Base-by-base conservation (phyloP, 2,888 invertebrate species). In the Glaucopsyche alexis region DNA sequence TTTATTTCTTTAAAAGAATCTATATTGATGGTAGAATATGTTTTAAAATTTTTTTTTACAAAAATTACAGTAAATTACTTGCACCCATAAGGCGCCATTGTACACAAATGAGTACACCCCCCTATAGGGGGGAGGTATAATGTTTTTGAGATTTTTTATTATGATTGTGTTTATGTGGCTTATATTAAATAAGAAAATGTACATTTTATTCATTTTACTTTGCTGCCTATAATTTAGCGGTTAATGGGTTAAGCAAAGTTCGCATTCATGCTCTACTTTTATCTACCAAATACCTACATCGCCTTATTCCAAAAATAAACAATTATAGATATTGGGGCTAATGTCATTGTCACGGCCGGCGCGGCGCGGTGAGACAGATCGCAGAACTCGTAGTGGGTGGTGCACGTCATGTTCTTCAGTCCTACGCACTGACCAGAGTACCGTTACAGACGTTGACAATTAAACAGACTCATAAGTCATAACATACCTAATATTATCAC, bases 351-450 rank as follows among this genome's bases (percentile, higher is more conserved):
- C 40, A 42, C 42, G n/a, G n/a, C n/a, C n/a, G n/a, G n/a, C n/a
- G n/a, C n/a, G n/a, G n/a, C n/a, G n/a, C n/a, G 66, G 40, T 66
- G 66, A 42, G 40, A 66, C 66, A 42, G 66, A 66, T 66, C 66
- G 42, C 66, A 66, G 66, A 66, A n/a, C 42, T 66, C n/a, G 40
- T 66, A 45, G 69, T 69, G 69, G 69, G 69, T 49, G 69, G 69
- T 29, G 60, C 60, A 60, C 60, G 60, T 60, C 60, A 60, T 60
- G 29, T 60, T 29, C 29, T 7, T 55, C 55, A 55, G 55, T 60
- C 60, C 60, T 60, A 60, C 60, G 60, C 60, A 60, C 29, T 47
- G 11, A 60, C 19, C 52, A 52, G 19, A 14, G 29, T 60, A 60
- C 60, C 29, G 60, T 60, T 60, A 60, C 60, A 60, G 60, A 55